A percentile compares a stretch with the other conserved stretches of the same genome.
These are phyloP conservation scores for Portunus trituberculatus DNA, from an alignment of 1,140 invertebrate genomes.

Conservation along the genomic window DNA sequence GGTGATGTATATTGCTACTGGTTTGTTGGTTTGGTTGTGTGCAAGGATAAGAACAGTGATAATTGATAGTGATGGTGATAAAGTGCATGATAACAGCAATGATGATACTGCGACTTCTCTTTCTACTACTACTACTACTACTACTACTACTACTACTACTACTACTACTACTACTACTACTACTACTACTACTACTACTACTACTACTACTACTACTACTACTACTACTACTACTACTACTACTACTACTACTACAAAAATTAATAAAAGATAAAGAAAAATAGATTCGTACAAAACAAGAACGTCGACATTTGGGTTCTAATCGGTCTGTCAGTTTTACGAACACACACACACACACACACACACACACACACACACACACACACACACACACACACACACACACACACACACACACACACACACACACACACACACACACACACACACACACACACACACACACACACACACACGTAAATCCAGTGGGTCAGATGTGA, in stretches of 20 bases:
- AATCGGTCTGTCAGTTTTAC: background rate
- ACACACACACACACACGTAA: constrained; percentile 35
- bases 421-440: background rate
- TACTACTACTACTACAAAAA: background rate
- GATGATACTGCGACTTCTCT: too few species aligned
- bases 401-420: background rate
- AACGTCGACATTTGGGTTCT: too few species aligned
- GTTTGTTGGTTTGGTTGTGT: background rate
- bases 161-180: background rate
- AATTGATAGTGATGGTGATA: background rate
- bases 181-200: background rate
- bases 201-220: background rate
- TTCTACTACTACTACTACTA: background rate
- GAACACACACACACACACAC: too few species aligned
- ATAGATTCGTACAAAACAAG: too few species aligned
- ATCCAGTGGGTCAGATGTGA: background rate
- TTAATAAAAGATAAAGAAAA: background rate
- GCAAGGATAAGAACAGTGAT: background rate
- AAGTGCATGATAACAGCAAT: background rate
- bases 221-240: background rate
- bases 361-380: too few species aligned
- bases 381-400: background rate
- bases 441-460: constrained; percentile 13
- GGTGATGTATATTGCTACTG: background rate
- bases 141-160: background rate